Conservation (phyloP, 2,888 invertebrate species). For the Nycteola revayana region DNA sequence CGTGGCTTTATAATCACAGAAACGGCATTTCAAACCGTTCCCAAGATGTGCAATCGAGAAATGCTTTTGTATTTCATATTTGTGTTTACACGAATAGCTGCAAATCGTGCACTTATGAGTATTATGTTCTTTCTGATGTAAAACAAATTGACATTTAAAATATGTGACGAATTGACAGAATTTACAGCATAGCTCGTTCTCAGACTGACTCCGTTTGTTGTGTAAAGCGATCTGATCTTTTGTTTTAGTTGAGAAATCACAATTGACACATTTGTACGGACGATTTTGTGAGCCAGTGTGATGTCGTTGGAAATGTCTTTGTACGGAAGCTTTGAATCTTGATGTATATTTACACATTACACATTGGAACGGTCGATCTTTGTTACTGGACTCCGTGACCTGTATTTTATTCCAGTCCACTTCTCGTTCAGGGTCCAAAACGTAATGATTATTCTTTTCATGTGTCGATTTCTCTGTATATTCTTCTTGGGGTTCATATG, state of each 20-base stretch:
- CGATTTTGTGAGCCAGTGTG: slow-evolving; percentile 50
- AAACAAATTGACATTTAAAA: slow-evolving; percentile 52
- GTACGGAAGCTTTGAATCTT: slow-evolving; percentile 60
- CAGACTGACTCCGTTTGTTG: slow-evolving; percentile 53
- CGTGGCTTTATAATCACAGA: slow-evolving; percentile 48
- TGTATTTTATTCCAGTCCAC: slow-evolving; percentile 55
- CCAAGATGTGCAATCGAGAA: slow-evolving; percentile 49
- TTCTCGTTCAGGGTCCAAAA: slow-evolving; percentile 43
- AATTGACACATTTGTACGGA: slow-evolving; percentile 60
- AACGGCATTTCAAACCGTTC: slow-evolving; percentile 48
- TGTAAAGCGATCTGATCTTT: slow-evolving; percentile 63
- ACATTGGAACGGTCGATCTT: slow-evolving; percentile 54
- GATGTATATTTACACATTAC: slow-evolving; percentile 52
- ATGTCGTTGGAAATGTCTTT: slow-evolving; percentile 59
- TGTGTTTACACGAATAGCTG: slow-evolving; percentile 48
- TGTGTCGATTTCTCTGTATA: slow-evolving; percentile 6
- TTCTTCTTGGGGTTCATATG: not conserved
- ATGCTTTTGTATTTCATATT: slow-evolving; percentile 57
- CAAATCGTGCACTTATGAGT: slow-evolving; percentile 50
- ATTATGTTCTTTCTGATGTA: slow-evolving; percentile 59
- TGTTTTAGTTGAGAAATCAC: slow-evolving; percentile 64
- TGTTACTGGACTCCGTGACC: slow-evolving; percentile 46
- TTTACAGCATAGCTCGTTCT: slow-evolving; percentile 33
- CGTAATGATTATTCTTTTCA: slow-evolving; percentile 41
- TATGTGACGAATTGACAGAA: slow-evolving; percentile 44